Percentiles rank a stretch among this genome's conserved stretches.
These are phyloP conservation scores for Drosophila parthenogenetica DNA, from an alignment of 2,888 invertebrate species.

Conservation along the genomic window DNA sequence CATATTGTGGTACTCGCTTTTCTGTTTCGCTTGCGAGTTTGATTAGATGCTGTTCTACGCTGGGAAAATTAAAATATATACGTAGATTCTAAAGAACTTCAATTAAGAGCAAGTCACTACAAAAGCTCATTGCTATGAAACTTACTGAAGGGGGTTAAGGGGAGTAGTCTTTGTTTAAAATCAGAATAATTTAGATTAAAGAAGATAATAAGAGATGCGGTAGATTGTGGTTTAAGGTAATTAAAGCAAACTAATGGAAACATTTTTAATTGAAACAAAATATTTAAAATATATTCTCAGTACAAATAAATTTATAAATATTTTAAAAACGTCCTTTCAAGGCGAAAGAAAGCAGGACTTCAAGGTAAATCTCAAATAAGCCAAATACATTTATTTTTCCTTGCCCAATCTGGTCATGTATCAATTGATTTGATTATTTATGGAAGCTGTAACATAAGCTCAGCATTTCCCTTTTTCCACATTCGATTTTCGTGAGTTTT, in stretches of 20 bases:
- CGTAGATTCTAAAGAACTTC: slow-evolving; percentile 8
- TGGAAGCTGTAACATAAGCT: slow-evolving; percentile 2
- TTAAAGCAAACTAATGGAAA: too few relatives aligned
- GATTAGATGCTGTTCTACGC: slow-evolving; percentile 31
- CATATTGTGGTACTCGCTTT: slow-evolving; percentile 1
- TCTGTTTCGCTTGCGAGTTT: slow-evolving; percentile 6
- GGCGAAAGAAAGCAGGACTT: too few relatives aligned
- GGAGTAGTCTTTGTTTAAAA: neutral
- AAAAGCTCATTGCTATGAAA: slow-evolving; percentile 9
- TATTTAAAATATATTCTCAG: too few relatives aligned
- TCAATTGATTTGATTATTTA: slow-evolving; percentile 9
- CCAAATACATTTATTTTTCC: too few relatives aligned
- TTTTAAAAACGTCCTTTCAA: too few relatives aligned
- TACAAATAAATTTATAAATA: too few relatives aligned
- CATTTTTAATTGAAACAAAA: too few relatives aligned
- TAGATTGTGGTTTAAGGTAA: too few relatives aligned
- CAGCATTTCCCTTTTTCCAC: neutral
- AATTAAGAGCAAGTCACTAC: slow-evolving; percentile 26
- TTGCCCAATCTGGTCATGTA: neutral
- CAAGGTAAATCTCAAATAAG: too few relatives aligned
- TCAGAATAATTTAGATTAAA: too few relatives aligned
- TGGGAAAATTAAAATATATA: slow-evolving; percentile 22
- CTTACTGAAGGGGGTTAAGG: neutral
- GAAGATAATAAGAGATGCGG: too few relatives aligned
- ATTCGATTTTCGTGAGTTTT: slow-evolving; percentile 24